A percentile compares a stretch with the other conserved stretches of the same genome.
phyloP scores from a whole-genome alignment of 2,113 vertebrate species.

The Tachycineta bicolor region DNA sequence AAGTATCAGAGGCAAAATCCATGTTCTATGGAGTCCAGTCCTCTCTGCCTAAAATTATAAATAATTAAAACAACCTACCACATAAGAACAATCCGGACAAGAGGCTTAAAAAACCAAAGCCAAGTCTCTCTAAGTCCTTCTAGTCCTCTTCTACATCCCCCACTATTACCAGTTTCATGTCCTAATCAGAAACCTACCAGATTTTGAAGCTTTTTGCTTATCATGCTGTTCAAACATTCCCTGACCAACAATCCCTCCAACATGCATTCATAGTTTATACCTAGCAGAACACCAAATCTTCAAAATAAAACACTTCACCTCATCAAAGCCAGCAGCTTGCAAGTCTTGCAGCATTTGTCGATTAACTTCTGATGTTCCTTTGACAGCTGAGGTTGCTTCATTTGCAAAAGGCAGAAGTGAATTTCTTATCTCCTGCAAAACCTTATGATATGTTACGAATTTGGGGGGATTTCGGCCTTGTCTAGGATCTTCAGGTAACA shows the following conservation, averaged over 20 bases:
- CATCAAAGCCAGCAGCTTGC: constrained; percentile 89
- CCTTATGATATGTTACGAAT: constrained; percentile 89
- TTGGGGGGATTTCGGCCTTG: constrained; percentile 89
- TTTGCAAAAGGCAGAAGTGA: constrained; percentile 92
- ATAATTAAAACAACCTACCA: not conserved
- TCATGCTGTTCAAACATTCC: not conserved
- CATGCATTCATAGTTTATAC: not conserved
- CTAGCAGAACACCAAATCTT: not conserved
- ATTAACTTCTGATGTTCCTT: constrained; percentile 81
- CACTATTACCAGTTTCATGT: not conserved
- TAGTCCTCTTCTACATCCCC: not conserved
- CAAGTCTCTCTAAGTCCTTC: not conserved
- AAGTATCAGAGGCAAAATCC: not conserved
- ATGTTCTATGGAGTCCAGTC: not conserved
- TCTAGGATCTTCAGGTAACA: constrained; percentile 83
- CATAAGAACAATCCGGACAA: not conserved
- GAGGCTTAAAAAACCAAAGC: not conserved
- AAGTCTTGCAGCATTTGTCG: constrained; percentile 87
- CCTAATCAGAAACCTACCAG: not conserved
- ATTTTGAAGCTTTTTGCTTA: not conserved
- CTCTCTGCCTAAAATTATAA: not conserved
- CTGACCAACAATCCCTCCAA: not conserved
- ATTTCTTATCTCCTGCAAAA: constrained; percentile 92
- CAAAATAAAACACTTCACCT: constrained; percentile 80
- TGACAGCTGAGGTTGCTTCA: constrained; percentile 77